Evolutionary conservation across 2,888 invertebrate genomes (phyloP), one percentile per base, ranked within the genome.

Genomic region (Melanostoma scalare): DNA sequence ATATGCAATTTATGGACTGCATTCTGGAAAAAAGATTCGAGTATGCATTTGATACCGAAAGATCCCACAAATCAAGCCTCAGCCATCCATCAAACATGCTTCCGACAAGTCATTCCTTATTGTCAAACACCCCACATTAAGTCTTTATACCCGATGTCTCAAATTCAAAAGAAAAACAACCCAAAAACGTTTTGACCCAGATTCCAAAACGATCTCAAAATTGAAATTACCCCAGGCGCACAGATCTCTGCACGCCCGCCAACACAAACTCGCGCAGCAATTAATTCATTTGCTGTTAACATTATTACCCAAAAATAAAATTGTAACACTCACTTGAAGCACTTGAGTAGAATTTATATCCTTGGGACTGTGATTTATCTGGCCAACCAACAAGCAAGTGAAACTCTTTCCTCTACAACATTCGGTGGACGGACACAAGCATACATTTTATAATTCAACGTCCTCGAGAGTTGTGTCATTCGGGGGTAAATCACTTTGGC

Each of bases 291-390:
- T 30, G 79, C 79, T 79, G 84, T 84, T 84, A 79, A 84, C 84
- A 84, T 84, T 79, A 79, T 84, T 79, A 79, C 20, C 79, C 74
- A 79, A 84, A 84, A 84, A 84, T 84, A 84, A 84, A 84, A 84
- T 75, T 79, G 79, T 74, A 84, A 71, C 84, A 84, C 84, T 84
- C 74, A 79, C 84, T 84, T 48, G 79, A 35, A 72, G 56, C 60
- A 79, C 79, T 84, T 79, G 84, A 84, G 78, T 71, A 74, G 71
- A 79, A 84, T 84, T 84, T 84, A 84, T 79, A 84, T 79, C 79
- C 79, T 72, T 78, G 58, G 55, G 67, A 61, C 50, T 30, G 79
- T 84, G 84, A 84, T 84, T 84, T 84, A 84, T 84, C 71, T 79
- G 38, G 67, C 60, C 65, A 74, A 44, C 67, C 60, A 35, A 9